Percentiles rank a stretch among this genome's conserved stretches.
Conservation (phyloP, 2,113 vertebrate genomes). For the Ceratotherium simum region DNA sequence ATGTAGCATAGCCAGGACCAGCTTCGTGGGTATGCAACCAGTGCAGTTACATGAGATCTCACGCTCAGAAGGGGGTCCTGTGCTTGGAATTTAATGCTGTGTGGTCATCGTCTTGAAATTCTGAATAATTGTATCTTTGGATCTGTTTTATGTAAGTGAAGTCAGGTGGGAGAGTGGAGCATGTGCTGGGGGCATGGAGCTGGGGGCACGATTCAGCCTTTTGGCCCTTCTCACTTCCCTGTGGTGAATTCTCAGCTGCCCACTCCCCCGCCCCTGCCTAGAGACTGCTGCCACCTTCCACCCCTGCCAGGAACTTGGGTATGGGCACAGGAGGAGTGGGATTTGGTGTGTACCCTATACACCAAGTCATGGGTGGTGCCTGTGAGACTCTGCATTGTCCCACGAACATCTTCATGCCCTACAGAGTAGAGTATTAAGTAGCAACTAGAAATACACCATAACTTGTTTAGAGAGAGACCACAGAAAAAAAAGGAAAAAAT, state of each 20-base stretch:
- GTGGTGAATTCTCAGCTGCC: background rate
- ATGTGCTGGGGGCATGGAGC: background rate
- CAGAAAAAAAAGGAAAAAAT: background rate
- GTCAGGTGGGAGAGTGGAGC: background rate
- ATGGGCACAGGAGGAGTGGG: background rate
- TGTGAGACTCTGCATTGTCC: background rate
- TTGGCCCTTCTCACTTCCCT: background rate
- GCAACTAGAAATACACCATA: background rate
- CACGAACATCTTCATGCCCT: background rate
- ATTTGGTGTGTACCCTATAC: background rate
- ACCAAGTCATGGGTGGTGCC: background rate
- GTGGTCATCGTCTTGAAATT: background rate
- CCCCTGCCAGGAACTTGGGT: background rate
- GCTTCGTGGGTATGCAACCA: background rate
- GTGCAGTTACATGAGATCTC: background rate
- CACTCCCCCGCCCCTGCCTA: background rate
- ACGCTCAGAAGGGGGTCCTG: background rate
- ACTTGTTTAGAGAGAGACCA: background rate
- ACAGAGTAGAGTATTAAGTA: background rate
- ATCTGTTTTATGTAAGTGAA: constrained; percentile 11
- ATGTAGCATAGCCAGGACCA: background rate
- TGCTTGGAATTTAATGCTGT: background rate
- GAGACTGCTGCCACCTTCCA: background rate
- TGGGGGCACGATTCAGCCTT: background rate
- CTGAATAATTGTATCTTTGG: background rate